Percentiles rank a stretch among this genome's conserved stretches.
These are phyloP conservation scores for Hyperopisus bebe DNA, from an alignment of 2,113 vertebrate species.

Conservation along the genomic window DNA sequence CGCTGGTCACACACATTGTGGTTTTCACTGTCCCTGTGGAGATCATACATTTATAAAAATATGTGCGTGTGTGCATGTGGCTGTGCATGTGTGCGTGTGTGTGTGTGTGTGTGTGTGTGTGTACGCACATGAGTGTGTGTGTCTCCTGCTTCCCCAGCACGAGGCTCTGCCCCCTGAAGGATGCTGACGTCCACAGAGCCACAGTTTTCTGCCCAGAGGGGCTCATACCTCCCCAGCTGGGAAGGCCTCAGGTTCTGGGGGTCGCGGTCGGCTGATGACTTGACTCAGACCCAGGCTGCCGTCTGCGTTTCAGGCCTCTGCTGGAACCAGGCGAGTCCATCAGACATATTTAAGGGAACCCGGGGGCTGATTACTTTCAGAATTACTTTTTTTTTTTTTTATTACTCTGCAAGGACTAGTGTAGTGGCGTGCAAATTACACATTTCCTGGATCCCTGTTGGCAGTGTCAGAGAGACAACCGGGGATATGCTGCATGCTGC, in stretches of 20 bases:
- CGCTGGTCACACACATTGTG: background rate
- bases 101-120: background rate
- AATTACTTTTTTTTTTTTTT: background rate
- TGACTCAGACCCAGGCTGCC: background rate
- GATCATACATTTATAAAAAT: background rate
- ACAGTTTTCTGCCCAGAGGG: background rate
- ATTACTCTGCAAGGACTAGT: background rate
- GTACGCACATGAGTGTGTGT: background rate
- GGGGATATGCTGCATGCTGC: background rate
- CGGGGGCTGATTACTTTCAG: background rate
- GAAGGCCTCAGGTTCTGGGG: background rate
- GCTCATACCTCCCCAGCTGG: background rate
- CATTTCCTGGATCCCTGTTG: background rate
- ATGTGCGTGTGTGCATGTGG: background rate
- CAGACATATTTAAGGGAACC: background rate
- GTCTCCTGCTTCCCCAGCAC: background rate
- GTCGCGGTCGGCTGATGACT: background rate
- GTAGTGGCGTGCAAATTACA: background rate
- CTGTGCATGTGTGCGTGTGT: too few species aligned
- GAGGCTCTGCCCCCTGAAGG: background rate
- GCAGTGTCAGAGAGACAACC: background rate
- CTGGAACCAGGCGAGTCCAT: background rate
- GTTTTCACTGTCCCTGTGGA: background rate
- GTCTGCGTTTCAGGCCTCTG: background rate
- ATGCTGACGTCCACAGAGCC: background rate